Conservation (phyloP, 2,888 invertebrate species). For the Mantis religiosa region DNA sequence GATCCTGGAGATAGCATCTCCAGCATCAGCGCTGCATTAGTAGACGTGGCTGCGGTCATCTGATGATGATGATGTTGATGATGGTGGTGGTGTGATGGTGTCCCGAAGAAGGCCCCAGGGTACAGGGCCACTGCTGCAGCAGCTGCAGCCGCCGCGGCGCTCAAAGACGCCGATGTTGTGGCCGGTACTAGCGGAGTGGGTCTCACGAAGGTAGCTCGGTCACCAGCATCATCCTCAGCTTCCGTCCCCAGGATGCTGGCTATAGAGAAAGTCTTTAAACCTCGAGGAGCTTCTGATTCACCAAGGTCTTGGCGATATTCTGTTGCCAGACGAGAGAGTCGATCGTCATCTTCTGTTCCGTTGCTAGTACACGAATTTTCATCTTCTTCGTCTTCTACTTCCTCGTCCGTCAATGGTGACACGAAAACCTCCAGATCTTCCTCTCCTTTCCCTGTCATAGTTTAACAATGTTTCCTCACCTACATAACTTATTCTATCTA, state of each 20-base stretch:
- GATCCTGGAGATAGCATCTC: slow-evolving; percentile 17
- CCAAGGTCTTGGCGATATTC: not conserved
- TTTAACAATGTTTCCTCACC: not conserved
- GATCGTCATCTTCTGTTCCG: slow-evolving; percentile 11
- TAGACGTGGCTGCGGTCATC: not conserved
- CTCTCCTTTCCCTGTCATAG: not conserved
- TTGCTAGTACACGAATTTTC: slow-evolving; percentile 10
- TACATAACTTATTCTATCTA: not conserved
- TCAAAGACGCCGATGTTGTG: slow-evolving; percentile 8
- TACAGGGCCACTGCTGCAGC: slow-evolving; percentile 8
- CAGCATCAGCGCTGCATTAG: not conserved
- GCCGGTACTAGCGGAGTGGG: slow-evolving; percentile 1
- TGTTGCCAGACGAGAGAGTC: not conserved
- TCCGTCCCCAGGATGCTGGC: slow-evolving; percentile 54
- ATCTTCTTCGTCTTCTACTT: not conserved
- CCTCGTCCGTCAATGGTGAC: slow-evolving; percentile 20
- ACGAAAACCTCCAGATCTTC: slow-evolving; percentile 16
- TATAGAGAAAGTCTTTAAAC: slow-evolving; percentile 51
- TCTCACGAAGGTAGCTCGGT: slow-evolving; percentile 14
- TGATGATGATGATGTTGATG: not conserved
- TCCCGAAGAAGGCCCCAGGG: not conserved
- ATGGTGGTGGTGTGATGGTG: not conserved
- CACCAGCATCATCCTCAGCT: slow-evolving; percentile 34
- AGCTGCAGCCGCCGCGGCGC: slow-evolving; percentile 7
- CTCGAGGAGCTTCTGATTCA: slow-evolving; percentile 31